These are phyloP conservation scores for Hycleus phaleratus DNA, from an alignment of 1,140 invertebrate species.

Conservation along the genomic window DNA sequence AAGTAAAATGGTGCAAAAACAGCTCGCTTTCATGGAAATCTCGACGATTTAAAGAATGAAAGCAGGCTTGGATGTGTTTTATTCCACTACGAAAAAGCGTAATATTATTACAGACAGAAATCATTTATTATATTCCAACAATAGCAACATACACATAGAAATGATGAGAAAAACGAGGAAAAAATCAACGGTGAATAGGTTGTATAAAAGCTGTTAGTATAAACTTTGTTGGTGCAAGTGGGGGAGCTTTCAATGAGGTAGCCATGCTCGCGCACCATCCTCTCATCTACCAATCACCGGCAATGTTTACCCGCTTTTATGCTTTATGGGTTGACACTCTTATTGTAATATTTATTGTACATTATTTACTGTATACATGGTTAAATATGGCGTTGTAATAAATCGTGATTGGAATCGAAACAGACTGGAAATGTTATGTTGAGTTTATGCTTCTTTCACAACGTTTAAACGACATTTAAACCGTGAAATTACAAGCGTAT, in stretches of 20 bases:
- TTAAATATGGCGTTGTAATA: no score
- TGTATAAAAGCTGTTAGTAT: conserved; percentile 21
- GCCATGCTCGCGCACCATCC: conserved; percentile 16
- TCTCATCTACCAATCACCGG: conserved; percentile 7
- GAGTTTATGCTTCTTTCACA: no score
- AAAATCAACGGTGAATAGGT: conserved; percentile 19
- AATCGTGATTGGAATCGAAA: neutral
- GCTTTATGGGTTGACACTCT: conserved; percentile 11
- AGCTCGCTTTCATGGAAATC: no score
- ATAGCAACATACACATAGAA: conserved; percentile 2
- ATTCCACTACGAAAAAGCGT: conserved; percentile 13
- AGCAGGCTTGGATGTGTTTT: no score
- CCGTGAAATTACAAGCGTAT: no score
- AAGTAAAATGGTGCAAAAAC: conserved; percentile 5
- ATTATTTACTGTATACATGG: no score
- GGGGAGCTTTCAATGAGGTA: conserved; percentile 12
- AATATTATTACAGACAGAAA: conserved; percentile 19
- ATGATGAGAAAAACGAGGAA: no score
- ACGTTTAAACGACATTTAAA: no score
- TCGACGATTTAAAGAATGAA: no score
- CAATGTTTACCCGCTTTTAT: conserved; percentile 9
- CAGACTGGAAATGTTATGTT: no score
- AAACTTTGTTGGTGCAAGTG: neutral
- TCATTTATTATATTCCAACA: conserved; percentile 23
- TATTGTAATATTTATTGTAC: neutral